Evolutionary conservation across 2,113 vertebrate species (phyloP).

Genomic region (Suncus etruscus): DNA sequence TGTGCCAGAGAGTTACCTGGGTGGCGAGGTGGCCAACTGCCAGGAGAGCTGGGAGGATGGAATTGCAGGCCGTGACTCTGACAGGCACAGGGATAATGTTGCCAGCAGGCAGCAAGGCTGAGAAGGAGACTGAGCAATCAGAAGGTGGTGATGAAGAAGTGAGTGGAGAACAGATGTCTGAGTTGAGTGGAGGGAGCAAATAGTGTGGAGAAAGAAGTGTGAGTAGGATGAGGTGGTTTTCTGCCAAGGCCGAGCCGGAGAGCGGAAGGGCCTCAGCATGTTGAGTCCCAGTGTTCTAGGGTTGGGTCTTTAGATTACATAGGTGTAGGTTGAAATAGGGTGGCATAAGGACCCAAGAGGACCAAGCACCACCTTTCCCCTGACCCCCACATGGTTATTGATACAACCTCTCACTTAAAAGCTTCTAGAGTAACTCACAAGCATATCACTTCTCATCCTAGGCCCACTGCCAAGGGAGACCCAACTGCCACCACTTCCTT

Average conservation of each 20-base stretch:
- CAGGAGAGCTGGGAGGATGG: neutral
- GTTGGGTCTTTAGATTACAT: neutral
- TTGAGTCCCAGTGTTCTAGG: neutral
- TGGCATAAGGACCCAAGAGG: neutral
- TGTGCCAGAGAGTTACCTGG: neutral
- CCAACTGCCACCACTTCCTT: neutral
- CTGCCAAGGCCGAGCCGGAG: neutral
- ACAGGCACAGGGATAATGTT: neutral
- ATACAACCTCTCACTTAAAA: neutral
- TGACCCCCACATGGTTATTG: neutral
- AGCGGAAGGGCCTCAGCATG: neutral
- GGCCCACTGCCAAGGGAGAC: neutral
- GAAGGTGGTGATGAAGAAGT: constrained; percentile 65
- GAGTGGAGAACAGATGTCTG: constrained; percentile 79
- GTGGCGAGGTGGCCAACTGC: neutral
- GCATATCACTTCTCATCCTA: neutral
- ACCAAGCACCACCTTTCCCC: neutral
- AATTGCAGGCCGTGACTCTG: neutral
- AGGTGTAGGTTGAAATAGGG: constrained; percentile 21
- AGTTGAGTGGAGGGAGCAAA: constrained; percentile 52
- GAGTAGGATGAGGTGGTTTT: constrained; percentile 56
- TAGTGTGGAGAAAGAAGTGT: neutral
- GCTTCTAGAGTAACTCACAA: neutral
- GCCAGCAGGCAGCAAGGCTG: constrained; percentile 46
- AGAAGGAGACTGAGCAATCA: constrained; percentile 35